phyloP scores from a whole-genome alignment of 2,797 vertebrate species.

The Bradypodion pumilum region DNA sequence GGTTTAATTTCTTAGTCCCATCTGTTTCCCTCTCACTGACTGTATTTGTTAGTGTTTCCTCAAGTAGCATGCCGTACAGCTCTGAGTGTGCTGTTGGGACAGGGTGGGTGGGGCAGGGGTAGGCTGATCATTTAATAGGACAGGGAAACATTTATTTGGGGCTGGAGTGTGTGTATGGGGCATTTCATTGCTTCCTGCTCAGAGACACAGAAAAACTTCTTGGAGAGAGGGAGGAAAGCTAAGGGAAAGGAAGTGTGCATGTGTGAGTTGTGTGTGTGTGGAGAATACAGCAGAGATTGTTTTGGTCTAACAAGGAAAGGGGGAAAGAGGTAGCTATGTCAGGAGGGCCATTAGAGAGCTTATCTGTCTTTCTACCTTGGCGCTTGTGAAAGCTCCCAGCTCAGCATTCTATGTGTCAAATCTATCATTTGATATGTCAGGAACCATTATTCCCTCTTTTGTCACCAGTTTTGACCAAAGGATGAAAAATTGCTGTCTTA shows the following conservation, averaged over 20 bases:
- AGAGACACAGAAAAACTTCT: slow-evolving; percentile 58
- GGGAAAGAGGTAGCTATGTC: slow-evolving; percentile 75
- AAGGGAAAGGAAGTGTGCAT: not conserved
- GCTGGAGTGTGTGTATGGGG: slow-evolving; percentile 50
- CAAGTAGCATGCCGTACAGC: slow-evolving; percentile 79
- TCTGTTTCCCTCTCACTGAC: slow-evolving; percentile 80
- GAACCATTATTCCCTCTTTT: slow-evolving; percentile 91
- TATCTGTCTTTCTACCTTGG: slow-evolving; percentile 87
- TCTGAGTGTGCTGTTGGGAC: slow-evolving; percentile 74
- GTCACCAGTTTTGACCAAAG: slow-evolving; percentile 90
- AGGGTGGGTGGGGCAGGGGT: slow-evolving; percentile 73
- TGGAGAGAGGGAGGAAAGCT: slow-evolving; percentile 19
- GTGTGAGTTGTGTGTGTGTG: not conserved
- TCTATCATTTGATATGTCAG: slow-evolving; percentile 91
- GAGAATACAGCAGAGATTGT: slow-evolving; percentile 42
- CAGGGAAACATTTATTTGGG: slow-evolving; percentile 73
- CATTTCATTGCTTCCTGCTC: slow-evolving; percentile 63
- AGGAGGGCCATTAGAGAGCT: slow-evolving; percentile 85
- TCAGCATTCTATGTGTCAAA: slow-evolving; percentile 85
- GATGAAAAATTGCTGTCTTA: slow-evolving; percentile 92
- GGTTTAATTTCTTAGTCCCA: slow-evolving; percentile 82
- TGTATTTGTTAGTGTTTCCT: slow-evolving; percentile 84
- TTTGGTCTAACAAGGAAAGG: slow-evolving; percentile 50
- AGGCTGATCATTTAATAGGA: slow-evolving; percentile 82
- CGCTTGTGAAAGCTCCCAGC: slow-evolving; percentile 78